These are phyloP conservation scores for Vulpes vulpes DNA, from an alignment of 2,113 vertebrate species.

Conservation along the genomic window DNA sequence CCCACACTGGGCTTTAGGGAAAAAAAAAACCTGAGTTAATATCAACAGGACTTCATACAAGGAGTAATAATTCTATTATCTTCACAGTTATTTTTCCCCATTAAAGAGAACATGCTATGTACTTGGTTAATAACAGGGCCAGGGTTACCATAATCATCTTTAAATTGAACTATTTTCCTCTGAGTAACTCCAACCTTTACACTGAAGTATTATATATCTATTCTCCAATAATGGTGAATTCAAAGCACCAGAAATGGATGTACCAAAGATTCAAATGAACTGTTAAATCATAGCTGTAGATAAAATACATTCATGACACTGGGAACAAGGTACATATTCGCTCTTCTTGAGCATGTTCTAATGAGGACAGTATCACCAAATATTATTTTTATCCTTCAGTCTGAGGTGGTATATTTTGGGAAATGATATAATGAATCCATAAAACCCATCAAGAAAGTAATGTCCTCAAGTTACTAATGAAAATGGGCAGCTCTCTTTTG, in stretches of 20 bases:
- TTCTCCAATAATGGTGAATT: constrained; percentile 5
- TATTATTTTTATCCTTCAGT: constrained; percentile 43
- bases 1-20: background rate
- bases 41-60: background rate
- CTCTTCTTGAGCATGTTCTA: background rate
- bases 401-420: constrained; percentile 8
- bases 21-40: background rate
- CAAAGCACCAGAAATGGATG: constrained; percentile 16
- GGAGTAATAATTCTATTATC: background rate
- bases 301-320: background rate
- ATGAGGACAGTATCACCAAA: constrained; percentile 7
- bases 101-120: background rate
- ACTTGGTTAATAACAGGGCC: constrained; percentile 4
- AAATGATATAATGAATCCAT: constrained; percentile 40
- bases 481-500: background rate
- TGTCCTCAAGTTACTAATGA: constrained; percentile 34
- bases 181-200: background rate
- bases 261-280: constrained; percentile 33
- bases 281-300: background rate
- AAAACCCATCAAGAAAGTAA: constrained; percentile 18
- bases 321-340: background rate
- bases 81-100: constrained; percentile 5
- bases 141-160: constrained; percentile 4
- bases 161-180: constrained; percentile 7
- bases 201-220: background rate